phyloP scores from a whole-genome alignment of 2,888 invertebrate species.

The Orchesella flavescens region DNA sequence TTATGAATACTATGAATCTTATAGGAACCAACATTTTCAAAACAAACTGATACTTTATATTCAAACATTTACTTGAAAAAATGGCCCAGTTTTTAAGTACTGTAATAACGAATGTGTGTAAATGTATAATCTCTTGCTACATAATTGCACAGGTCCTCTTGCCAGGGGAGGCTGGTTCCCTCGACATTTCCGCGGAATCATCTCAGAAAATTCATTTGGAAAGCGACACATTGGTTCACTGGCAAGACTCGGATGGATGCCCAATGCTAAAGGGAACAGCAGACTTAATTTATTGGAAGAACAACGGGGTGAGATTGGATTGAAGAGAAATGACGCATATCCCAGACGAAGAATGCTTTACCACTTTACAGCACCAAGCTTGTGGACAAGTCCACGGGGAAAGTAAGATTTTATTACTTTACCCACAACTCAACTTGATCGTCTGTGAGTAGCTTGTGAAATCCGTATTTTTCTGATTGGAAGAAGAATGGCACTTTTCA shows the following conservation, averaged over 20 bases:
- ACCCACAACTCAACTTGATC: neutral
- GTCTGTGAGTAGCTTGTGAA: neutral
- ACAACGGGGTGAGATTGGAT: constrained; percentile 57
- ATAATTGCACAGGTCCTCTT: constrained; percentile 61
- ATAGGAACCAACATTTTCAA: no score
- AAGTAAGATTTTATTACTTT: constrained; percentile 51
- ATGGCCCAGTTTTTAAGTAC: no score
- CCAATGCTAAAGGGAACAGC: constrained; percentile 49
- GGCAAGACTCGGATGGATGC: constrained; percentile 69
- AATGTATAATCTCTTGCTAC: no score
- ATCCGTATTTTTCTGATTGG: neutral
- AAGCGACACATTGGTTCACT: constrained; percentile 70
- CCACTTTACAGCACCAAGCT: constrained; percentile 58
- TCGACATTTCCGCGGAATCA: constrained; percentile 70
- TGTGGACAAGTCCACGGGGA: constrained; percentile 62
- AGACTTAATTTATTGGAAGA: constrained; percentile 40
- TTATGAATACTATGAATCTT: no score
- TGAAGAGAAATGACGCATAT: constrained; percentile 62
- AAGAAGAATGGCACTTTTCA: no score
- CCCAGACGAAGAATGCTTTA: constrained; percentile 59
- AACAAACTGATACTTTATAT: no score
- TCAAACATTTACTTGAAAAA: no score
- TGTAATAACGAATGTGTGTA: no score
- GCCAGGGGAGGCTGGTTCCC: constrained; percentile 72
- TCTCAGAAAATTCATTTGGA: constrained; percentile 62